Evolutionary conservation across 1,140 invertebrate genomes (phyloP).

Genomic region (Leptinotarsa texana): DNA sequence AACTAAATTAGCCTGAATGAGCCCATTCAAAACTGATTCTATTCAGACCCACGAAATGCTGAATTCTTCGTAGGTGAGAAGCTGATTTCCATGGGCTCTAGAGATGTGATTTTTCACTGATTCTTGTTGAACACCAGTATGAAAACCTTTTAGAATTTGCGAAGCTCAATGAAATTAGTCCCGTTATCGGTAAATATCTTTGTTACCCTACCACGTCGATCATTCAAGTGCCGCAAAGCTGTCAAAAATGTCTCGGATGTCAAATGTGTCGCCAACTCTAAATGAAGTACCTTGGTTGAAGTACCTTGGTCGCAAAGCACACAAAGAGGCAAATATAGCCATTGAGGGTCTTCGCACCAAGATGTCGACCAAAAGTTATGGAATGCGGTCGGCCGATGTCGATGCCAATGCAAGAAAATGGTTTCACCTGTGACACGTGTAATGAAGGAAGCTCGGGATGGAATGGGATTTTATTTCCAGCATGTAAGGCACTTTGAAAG

Average conservation of each 20-base stretch:
- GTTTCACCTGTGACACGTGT: constrained; percentile 39
- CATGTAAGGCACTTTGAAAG: constrained; percentile 28
- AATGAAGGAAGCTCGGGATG: neutral
- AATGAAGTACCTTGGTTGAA: too few relatives aligned
- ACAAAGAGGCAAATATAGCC: constrained; percentile 53
- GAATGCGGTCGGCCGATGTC: constrained; percentile 50
- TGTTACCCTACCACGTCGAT: constrained; percentile 40
- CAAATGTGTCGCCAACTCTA: constrained; percentile 48
- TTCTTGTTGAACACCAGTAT: neutral
- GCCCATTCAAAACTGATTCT: neutral
- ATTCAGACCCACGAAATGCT: neutral
- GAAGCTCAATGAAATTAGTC: constrained; percentile 53
- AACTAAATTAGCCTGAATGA: too few relatives aligned
- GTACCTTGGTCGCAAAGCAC: constrained; percentile 46
- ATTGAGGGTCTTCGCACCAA: constrained; percentile 43
- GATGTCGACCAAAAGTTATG: constrained; percentile 25
- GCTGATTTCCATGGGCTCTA: constrained; percentile 37
- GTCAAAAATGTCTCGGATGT: constrained; percentile 53
- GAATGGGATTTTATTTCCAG: constrained; percentile 14
- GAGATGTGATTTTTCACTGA: constrained; percentile 15
- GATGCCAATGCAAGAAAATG: constrained; percentile 46
- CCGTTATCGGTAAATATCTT: constrained; percentile 52
- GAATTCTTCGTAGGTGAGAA: constrained; percentile 45
- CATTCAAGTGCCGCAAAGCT: constrained; percentile 51
- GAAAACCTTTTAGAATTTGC: neutral